Base-by-base conservation (phyloP, 2,888 invertebrate species). In the Halocaridina rubra region DNA sequence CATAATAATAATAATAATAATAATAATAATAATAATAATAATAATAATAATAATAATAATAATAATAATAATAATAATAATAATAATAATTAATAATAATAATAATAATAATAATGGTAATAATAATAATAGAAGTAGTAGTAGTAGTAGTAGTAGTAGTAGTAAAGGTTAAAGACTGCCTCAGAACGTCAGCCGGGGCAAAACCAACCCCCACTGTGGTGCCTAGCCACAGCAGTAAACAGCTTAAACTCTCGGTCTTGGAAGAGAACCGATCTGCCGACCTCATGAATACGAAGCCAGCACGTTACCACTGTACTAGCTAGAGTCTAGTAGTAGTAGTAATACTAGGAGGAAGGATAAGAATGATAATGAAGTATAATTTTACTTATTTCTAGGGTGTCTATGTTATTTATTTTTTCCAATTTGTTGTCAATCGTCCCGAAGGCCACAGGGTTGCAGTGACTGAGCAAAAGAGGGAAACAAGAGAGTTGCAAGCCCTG, bases 281-380 rank as follows among this genome's bases (percentile, higher is more conserved):
- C n/a, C n/a, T n/a, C n/a, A n/a, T n/a, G n/a, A n/a, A n/a, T n/a
- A n/a, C n/a, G n/a, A n/a, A n/a, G n/a, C n/a, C n/a, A n/a, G n/a
- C n/a, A n/a, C n/a, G n/a, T n/a, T n/a, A n/a, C n/a, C n/a, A n/a
- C n/a, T n/a, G n/a, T n/a, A n/a, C n/a, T n/a, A n/a, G n/a, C n/a
- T n/a, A n/a, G n/a, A n/a, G n/a, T n/a, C n/a, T n/a, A n/a, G 81
- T 74, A 32, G 24, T 24, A 27, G 24, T 81, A 29, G 81, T 81
- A 75, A 53, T 81, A 81, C 29, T 67, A 39, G 24, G 46, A 53
- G 10, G 67, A 39, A 13, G 75, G 67, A 75, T 81, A 75, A 46
- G 67, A 10, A 24, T 57, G 0, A n/a, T n/a, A n/a, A n/a, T n/a
- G 19, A 71, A 19, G 64, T 19, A 61, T 13, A 13, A n/a, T n/a